phyloP scores from a whole-genome alignment of 1,140 invertebrate genomes.

The Pogonomyrmex californicus region DNA sequence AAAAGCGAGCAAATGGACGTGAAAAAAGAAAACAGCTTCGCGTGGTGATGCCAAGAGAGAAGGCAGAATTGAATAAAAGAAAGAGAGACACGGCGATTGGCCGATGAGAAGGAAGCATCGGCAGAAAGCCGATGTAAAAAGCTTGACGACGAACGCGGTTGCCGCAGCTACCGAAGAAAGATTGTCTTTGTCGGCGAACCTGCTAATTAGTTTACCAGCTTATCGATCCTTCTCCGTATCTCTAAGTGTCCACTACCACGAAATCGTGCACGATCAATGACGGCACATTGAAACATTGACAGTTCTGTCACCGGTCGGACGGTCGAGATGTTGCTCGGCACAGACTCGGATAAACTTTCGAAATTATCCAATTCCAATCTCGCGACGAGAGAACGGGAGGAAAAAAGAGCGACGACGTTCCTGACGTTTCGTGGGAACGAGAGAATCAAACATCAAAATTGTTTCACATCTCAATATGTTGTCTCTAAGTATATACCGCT shows the following conservation, averaged over 20 bases:
- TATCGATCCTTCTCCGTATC: conserved; percentile 84
- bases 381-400: background rate
- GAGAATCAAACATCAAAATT: background rate
- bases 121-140: conserved; percentile 81
- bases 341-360: conserved; percentile 72
- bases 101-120: conserved; percentile 64
- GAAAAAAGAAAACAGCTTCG: conserved; percentile 79
- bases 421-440: background rate
- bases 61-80: conserved; percentile 82
- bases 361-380: conserved; percentile 60
- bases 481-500: background rate
- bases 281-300: conserved; percentile 69
- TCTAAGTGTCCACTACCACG: conserved; percentile 66
- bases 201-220: conserved; percentile 87
- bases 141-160: conserved; percentile 79
- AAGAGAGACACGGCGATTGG: conserved; percentile 73
- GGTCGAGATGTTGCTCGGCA: conserved; percentile 75
- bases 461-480: background rate
- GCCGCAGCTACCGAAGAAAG: conserved; percentile 72
- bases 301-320: conserved; percentile 77
- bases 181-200: conserved; percentile 85
- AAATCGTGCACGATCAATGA: conserved; percentile 33
- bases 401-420: background rate
- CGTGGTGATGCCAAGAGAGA: conserved; percentile 62
- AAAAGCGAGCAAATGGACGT: conserved; percentile 81